Evolutionary conservation across 1,140 invertebrate species (phyloP).

Genomic region (Plectrocnemia conspersa): DNA sequence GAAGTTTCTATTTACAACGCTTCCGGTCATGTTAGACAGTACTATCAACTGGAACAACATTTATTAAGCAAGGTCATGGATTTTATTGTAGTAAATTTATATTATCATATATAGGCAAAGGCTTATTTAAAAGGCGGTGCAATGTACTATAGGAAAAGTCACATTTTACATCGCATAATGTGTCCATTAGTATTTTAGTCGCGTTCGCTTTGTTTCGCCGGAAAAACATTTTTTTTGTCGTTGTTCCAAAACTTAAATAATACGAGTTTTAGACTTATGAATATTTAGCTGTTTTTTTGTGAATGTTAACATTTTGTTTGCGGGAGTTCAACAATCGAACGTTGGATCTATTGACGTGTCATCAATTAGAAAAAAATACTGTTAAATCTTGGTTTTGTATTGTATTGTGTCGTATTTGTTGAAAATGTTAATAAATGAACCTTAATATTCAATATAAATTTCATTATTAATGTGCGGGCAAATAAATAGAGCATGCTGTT

Average conservation of each 20-base stretch:
- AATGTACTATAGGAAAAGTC: not conserved
- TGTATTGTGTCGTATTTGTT: too few relatives aligned
- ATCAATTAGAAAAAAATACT: too few relatives aligned
- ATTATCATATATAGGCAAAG: not conserved
- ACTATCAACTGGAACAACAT: not conserved
- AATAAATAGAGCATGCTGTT: too few relatives aligned
- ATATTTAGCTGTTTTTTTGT: too few relatives aligned
- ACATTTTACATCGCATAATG: not conserved
- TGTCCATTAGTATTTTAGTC: not conserved
- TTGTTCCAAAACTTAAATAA: not conserved
- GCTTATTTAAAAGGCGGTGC: not conserved
- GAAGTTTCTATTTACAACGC: constrained; percentile 11
- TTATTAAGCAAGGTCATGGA: constrained; percentile 13
- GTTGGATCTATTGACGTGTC: too few relatives aligned
- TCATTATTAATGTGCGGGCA: too few relatives aligned
- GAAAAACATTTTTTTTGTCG: not conserved
- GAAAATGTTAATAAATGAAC: too few relatives aligned
- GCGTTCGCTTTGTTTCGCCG: not conserved
- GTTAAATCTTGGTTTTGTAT: too few relatives aligned
- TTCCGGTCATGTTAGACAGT: not conserved
- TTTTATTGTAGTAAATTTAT: not conserved
- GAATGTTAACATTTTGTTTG: too few relatives aligned
- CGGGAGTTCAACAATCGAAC: too few relatives aligned
- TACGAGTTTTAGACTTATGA: too few relatives aligned
- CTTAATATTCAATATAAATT: too few relatives aligned